Evolutionary conservation across 2,797 vertebrate species (phyloP).

Genomic region (Delichon dasypus): DNA sequence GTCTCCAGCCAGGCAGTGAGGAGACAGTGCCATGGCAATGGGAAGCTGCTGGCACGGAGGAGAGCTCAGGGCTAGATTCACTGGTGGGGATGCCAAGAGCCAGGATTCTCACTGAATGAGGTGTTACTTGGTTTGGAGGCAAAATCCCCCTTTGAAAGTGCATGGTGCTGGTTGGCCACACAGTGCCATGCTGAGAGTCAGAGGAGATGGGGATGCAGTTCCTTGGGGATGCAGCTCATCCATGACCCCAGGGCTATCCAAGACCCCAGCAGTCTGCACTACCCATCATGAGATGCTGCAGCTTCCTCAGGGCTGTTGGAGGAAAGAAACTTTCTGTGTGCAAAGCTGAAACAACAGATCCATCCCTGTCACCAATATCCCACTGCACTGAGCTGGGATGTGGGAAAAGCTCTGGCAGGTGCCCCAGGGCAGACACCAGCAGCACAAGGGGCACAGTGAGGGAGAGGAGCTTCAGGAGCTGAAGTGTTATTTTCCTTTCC

Average conservation of each 20-base stretch:
- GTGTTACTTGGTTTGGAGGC: not conserved
- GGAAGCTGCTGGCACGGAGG: not conserved
- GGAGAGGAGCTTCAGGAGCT: not conserved
- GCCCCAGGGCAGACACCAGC: not conserved
- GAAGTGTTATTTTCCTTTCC: not conserved
- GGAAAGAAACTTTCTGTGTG: not conserved
- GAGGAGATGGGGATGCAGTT: not conserved
- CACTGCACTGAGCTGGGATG: not conserved
- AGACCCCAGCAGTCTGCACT: not conserved
- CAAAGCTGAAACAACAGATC: not conserved
- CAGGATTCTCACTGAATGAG: not conserved
- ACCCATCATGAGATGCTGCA: not conserved
- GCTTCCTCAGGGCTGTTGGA: not conserved
- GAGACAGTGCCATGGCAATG: not conserved
- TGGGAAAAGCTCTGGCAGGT: not conserved
- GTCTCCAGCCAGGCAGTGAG: not conserved
- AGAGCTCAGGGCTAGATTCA: not conserved
- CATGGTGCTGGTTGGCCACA: not conserved
- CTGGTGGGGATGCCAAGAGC: not conserved
- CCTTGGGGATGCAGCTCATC: not conserved
- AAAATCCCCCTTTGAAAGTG: not conserved
- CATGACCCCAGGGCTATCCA: not conserved
- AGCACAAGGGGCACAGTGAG: not conserved
- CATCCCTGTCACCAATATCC: not conserved
- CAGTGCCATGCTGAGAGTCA: not conserved